Evolutionary conservation across 2,888 invertebrate species (phyloP), one percentile per base, ranked within the genome.

Genomic region (Suillia variegata): DNA sequence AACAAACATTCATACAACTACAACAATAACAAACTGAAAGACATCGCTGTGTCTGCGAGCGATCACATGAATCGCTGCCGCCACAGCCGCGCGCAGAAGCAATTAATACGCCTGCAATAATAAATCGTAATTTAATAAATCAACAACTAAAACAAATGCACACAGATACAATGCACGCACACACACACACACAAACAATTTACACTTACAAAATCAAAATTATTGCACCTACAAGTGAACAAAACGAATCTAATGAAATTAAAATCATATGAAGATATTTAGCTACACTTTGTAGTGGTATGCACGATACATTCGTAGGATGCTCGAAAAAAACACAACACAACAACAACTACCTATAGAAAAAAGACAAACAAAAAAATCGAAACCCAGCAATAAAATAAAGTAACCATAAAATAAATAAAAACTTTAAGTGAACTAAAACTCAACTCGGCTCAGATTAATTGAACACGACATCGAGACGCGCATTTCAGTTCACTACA

Each of bases 41-140:
- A n/a, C n/a, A n/a, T n/a, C n/a, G n/a, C n/a, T n/a, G n/a, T n/a
- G n/a, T n/a, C n/a, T n/a, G n/a, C n/a, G n/a, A 45, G 45, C 13
- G 45, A 45, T 38, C 38, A 38, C 38, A 38, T 38, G 38, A 18
- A 45, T 13, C 38, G n/a, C 8, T 38, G 12, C 38, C 8, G 18
- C 20, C 45, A 3, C 18, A 5, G 4, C 13, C 12, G 13, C 38
- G n/a, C n/a, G 6, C 38, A 26, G 10, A 26, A 48, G 50, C 61
- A 61, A 57, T 61, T 61, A 61, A 58, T 61, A 61, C 24, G 58
- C 18, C 26, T 45, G 26, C 61, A 61, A 51, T 61, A 61, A 61
- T 58, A 49, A 51, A 58, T 45, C 42, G 61, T 61, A 57, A 61
- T 58, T 57, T 54, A 45, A 58, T 58, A 54, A 61, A 49, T 54